phyloP scores from a whole-genome alignment of 2,797 vertebrate species.

The Eutrigla gurnardus region DNA sequence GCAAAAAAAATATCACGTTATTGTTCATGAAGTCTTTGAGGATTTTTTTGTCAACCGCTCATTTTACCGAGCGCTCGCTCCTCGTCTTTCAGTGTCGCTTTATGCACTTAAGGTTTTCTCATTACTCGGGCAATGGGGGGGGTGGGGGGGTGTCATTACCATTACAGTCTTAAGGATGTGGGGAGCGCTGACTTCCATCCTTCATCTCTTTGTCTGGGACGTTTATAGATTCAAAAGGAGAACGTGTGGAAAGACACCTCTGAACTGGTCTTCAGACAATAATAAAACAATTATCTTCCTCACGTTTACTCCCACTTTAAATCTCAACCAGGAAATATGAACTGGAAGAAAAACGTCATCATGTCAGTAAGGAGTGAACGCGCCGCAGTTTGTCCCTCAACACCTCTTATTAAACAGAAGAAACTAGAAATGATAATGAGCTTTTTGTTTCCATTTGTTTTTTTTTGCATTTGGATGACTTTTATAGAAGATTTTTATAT shows the following conservation, averaged over 20 bases:
- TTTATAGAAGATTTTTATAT: not conserved
- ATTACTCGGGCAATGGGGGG: not conserved
- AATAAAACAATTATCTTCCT: constrained; percentile 39
- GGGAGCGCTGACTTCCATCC: constrained; percentile 30
- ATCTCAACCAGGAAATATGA: constrained; percentile 30
- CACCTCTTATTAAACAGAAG: not conserved
- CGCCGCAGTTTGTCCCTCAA: not conserved
- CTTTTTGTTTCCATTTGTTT: not conserved
- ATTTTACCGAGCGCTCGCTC: constrained; percentile 34
- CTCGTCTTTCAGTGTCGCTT: constrained; percentile 55
- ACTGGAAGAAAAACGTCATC: constrained; percentile 27
- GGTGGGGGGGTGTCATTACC: constrained; percentile 42
- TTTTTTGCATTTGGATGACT: not conserved
- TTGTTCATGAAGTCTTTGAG: constrained; percentile 58
- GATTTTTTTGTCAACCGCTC: constrained; percentile 51
- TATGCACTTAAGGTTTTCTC: constrained; percentile 50
- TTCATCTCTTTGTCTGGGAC: constrained; percentile 41
- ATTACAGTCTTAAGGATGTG: constrained; percentile 41
- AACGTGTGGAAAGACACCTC: constrained; percentile 39
- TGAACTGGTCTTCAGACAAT: constrained; percentile 5
- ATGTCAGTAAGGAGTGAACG: not conserved
- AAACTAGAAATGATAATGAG: not conserved
- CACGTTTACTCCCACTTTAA: not conserved
- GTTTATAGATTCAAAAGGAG: constrained; percentile 39
- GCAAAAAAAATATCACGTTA: constrained; percentile 49